Evolutionary conservation across 30 jellyfish, hydroid and myxozoan species (phyloP), one percentile per base, ranked within the genome.

Genomic region (Hydractinia symbiolongicarpus): DNA sequence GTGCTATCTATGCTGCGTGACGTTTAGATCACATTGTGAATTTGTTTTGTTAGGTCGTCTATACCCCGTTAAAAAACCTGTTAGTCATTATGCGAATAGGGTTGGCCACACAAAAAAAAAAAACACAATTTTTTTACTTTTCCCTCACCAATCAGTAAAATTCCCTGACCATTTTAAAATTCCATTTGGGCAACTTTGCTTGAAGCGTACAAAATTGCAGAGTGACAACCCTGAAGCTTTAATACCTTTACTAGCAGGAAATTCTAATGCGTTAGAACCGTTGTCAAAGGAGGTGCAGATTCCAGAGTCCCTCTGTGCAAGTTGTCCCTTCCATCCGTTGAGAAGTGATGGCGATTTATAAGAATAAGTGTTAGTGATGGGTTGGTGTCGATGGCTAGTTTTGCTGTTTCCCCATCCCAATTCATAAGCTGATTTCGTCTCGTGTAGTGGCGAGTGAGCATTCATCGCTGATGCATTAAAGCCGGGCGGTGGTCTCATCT

Each of bases 261-360:
- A 71, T 30, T 30, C 60, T 20, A 71, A 58, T 20, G 60, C 80
- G 56, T 19, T 44, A 61, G 87, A 50, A 5, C 84, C 84, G 30
- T 84, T 84, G 62, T 84, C 89, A 84, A 93, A 93, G 1, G 98
- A 93, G 9, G 95, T 88, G 86, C 98, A 77, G 61, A 93, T 93
- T 40, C 98, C 98, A 69, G 98, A 93, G 85, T 93, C 98, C 81
- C 85, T 93, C 57, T 93, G 98, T n/a, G 87, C 82, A 20, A 90
- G 72, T 51, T 86, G 86, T 15, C 82, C n/a, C 67, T 95, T 83
- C 96, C 96, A 93, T 55, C 98, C 98, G 73, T 93, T 93, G 61
- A 87, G 51, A 9, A 80, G 90, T n/a, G 84, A 69, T 50, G 89
- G 55, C 49, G 72, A 68, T 79, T 79, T 79, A 50, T 79, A 68